Evolutionary conservation across 2,797 vertebrate genomes (phyloP), one percentile per base, ranked within the genome.

Genomic region (Rhynchotus rufescens): DNA sequence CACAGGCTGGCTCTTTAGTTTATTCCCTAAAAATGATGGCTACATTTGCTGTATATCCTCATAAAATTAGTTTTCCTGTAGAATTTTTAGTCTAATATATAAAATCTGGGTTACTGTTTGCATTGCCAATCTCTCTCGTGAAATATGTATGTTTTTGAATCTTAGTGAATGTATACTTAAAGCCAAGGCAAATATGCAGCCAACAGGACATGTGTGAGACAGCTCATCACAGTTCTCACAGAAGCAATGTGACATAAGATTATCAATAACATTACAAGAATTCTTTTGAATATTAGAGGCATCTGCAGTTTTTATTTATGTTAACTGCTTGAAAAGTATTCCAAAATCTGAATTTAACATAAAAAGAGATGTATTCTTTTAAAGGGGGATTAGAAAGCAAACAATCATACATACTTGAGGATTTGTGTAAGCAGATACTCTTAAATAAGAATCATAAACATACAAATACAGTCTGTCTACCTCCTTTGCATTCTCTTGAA

Each of bases 381-480:
- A 81, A 92, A 80, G 80, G 36, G 12, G 76, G 73, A 90, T 94
- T 96, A 93, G 92, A 94, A 93, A 95, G 66, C 67, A 95, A 94
- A 90, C 80, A 94, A 92, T 95, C 94, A 59, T 75, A 88, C 54
- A 22, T 92, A 90, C 83, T 91, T 88, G 86, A 92, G 87, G 89
- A 90, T 90, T 95, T 95, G 92, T 91, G 77, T 84, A 95, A 94
- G 85, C 92, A 79, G 78, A 78, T 89, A 72, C 72, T 96, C 52
- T 38, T 92, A 91, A 86, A 75, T 86, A 89, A 89, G 84, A 92
- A 78, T 74, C 49, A 68, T 52, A 92, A 92, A 88, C 34, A 28
- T 80, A 62, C 71, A 94, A 83, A 92, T 84, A 40, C 60, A 79
- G 28, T 62, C 64, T 79, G 62, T 74, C 59, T 66, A 80, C 65